Conservation (phyloP, 2,888 invertebrate genomes). For the Stramonita haemastoma region DNA sequence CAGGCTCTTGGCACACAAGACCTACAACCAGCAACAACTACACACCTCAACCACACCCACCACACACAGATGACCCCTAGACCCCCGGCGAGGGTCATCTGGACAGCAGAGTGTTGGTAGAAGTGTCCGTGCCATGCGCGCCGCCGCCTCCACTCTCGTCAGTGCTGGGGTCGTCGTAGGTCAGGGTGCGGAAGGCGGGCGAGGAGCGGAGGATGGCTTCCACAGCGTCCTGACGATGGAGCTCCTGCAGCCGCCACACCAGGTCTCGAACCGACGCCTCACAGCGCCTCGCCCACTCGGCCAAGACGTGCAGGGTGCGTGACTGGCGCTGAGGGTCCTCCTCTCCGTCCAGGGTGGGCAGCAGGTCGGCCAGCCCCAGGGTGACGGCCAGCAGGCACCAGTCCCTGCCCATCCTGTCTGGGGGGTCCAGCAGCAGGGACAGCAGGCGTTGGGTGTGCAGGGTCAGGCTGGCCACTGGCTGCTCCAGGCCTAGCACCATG, state of each 20-base stretch:
- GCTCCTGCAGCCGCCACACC: conserved; percentile 81
- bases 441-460: conserved; percentile 80
- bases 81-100: conserved; percentile 55
- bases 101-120: conserved; percentile 69
- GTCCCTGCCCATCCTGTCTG: conserved; percentile 80
- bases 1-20: neutral
- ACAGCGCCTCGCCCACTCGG: conserved; percentile 79
- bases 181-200: conserved; percentile 61
- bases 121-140: conserved; percentile 59
- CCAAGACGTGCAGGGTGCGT: conserved; percentile 75
- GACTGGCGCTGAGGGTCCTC: conserved; percentile 63
- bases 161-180: conserved; percentile 67
- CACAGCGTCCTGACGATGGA: conserved; percentile 82
- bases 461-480: conserved; percentile 82
- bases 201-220: conserved; percentile 81
- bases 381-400: conserved; percentile 81
- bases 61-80: neutral
- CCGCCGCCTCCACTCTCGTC: conserved; percentile 60
- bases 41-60: neutral
- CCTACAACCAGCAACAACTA: neutral
- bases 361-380: conserved; percentile 80
- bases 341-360: conserved; percentile 79
- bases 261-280: conserved; percentile 80
- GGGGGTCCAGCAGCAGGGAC: conserved; percentile 79
- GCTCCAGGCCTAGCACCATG: conserved; percentile 80